Evolutionary conservation across 2,797 vertebrate species (phyloP).

Genomic region (Rhabdomys pumilio): DNA sequence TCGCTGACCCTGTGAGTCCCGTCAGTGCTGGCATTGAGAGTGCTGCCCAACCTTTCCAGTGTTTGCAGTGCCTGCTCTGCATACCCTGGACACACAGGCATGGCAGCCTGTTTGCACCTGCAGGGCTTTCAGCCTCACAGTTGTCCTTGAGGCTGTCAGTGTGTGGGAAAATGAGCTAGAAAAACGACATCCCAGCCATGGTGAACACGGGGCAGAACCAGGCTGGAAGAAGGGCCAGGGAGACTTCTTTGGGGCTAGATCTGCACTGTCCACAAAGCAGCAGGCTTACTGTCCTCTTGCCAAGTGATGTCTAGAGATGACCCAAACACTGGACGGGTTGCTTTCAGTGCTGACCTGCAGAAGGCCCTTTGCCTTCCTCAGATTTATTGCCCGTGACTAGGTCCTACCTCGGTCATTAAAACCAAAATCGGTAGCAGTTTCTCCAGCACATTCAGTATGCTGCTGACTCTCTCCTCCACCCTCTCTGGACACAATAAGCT

Average conservation of each 20-base stretch:
- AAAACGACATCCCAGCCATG: not conserved
- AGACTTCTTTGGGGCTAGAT: not conserved
- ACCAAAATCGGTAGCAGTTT: not conserved
- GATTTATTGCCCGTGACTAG: constrained; percentile 54
- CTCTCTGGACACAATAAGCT: constrained; percentile 43
- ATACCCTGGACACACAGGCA: not conserved
- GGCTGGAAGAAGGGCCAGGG: not conserved
- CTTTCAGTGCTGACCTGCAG: not conserved
- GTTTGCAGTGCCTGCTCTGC: not conserved
- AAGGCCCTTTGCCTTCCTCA: not conserved
- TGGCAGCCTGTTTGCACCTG: not conserved
- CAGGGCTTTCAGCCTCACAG: not conserved
- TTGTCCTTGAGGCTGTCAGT: not conserved
- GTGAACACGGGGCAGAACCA: not conserved
- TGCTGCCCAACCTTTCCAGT: not conserved
- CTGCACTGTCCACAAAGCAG: not conserved
- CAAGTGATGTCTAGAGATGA: not conserved
- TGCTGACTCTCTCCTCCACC: not conserved
- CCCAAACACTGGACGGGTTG: not conserved
- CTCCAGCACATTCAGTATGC: not conserved
- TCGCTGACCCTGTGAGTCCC: not conserved
- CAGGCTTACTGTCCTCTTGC: not conserved
- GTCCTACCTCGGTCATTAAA: constrained; percentile 28
- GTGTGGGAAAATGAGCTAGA: not conserved
- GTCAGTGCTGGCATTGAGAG: not conserved